Conservation (phyloP, 2,797 vertebrate genomes). For the Rhynchotus rufescens region DNA sequence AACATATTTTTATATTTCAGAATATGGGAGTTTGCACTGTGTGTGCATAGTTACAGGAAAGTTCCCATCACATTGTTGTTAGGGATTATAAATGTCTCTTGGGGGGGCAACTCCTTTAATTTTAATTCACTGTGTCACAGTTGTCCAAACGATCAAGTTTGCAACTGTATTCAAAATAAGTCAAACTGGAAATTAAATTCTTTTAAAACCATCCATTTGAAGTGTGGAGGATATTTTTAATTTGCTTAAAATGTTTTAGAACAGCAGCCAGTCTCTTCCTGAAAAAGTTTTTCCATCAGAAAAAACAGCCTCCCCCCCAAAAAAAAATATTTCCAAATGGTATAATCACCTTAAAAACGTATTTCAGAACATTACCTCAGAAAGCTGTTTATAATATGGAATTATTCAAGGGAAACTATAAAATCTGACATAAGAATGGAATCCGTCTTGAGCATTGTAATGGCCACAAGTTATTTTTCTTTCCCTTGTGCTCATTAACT, state of each 20-base stretch:
- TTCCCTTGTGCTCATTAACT: neutral
- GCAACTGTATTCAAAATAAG: neutral
- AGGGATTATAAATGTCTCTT: neutral
- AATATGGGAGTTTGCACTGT: neutral
- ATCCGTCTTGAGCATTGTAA: neutral
- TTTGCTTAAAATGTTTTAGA: neutral
- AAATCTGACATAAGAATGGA: neutral
- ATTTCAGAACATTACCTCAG: neutral
- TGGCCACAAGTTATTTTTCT: conserved; percentile 19
- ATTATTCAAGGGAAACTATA: neutral
- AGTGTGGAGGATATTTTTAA: neutral
- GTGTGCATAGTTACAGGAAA: neutral
- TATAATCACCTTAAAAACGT: neutral
- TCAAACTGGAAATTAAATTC: neutral
- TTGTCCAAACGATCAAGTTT: neutral
- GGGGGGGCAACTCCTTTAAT: neutral
- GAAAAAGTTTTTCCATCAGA: neutral
- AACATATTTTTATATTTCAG: neutral
- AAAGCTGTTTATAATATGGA: neutral
- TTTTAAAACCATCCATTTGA: neutral
- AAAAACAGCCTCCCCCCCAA: neutral
- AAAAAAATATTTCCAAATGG: neutral
- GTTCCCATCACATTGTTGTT: neutral
- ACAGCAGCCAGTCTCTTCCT: neutral
- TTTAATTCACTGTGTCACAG: neutral